Conservation (phyloP, 2,113 vertebrate species). For the Conger conger region DNA sequence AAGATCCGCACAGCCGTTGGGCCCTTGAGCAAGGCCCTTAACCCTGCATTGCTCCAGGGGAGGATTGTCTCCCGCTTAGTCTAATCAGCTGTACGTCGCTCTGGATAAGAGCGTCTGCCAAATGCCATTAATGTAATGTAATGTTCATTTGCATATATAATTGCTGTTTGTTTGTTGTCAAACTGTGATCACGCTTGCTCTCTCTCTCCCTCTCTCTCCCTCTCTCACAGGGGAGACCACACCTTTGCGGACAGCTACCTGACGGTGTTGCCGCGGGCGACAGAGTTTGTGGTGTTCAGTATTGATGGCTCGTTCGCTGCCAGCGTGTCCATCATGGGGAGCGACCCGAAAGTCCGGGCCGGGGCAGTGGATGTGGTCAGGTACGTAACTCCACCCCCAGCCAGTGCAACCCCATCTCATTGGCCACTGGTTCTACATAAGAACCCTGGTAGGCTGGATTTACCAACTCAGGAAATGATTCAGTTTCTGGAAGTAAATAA, state of each 20-base stretch:
- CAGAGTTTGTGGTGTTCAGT: conserved; percentile 97
- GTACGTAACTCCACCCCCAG: conserved; percentile 60
- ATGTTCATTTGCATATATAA: too few relatives aligned
- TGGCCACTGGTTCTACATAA: neutral
- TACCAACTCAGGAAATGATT: neutral
- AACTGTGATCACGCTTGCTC: neutral
- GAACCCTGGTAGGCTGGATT: neutral
- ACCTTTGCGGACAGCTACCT: conserved; percentile 95
- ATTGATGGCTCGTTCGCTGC: conserved; percentile 98
- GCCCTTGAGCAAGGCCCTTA: too few relatives aligned
- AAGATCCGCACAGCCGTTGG: too few relatives aligned
- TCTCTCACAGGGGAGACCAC: conserved; percentile 88
- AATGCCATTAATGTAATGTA: too few relatives aligned
- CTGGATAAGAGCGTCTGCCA: too few relatives aligned
- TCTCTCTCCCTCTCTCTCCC: neutral
- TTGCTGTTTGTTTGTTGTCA: too few relatives aligned
- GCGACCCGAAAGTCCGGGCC: conserved; percentile 94
- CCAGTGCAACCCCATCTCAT: neutral
- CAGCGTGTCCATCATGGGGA: conserved; percentile 98
- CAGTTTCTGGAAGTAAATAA: neutral
- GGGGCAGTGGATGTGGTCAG: conserved; percentile 97
- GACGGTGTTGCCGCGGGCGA: conserved; percentile 86
- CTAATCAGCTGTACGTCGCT: too few relatives aligned
- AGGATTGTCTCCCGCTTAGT: too few relatives aligned
- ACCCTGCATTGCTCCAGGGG: too few relatives aligned